Evolutionary conservation across 2,888 invertebrate species (phyloP).

Genomic region (Ennomos quercinarius): DNA sequence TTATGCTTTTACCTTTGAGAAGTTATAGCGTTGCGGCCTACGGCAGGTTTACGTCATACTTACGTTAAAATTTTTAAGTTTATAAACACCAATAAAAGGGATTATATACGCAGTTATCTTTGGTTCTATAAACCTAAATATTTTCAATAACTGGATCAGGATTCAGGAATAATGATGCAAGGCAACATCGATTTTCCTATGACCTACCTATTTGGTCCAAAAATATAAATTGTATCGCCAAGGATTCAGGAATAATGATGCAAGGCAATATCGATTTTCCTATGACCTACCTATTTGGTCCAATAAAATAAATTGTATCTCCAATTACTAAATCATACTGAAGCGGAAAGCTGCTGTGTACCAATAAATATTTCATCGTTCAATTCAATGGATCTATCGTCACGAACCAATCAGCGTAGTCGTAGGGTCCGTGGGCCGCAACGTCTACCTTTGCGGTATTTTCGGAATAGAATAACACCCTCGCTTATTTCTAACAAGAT

Average conservation of each 20-base stretch:
- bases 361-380: slow-evolving; percentile 48
- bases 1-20: slow-evolving; percentile 30
- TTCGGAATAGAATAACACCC: slow-evolving; percentile 46
- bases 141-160: slow-evolving; percentile 10
- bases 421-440: slow-evolving; percentile 25
- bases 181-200: not conserved
- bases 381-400: slow-evolving; percentile 36
- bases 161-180: slow-evolving; percentile 2
- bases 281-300: slow-evolving; percentile 12
- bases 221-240: slow-evolving; percentile 16
- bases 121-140: not conserved
- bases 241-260: no score
- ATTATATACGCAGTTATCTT: slow-evolving; percentile 1
- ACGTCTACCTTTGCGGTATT: slow-evolving; percentile 37
- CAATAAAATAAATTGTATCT: slow-evolving; percentile 18
- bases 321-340: slow-evolving; percentile 10
- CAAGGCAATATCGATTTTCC: not conserved
- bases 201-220: slow-evolving; percentile 15
- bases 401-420: slow-evolving; percentile 24
- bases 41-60: slow-evolving; percentile 33
- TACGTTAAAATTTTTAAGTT: slow-evolving; percentile 31
- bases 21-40: slow-evolving; percentile 25
- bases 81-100: slow-evolving; percentile 15
- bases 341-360: slow-evolving; percentile 5
- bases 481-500: slow-evolving; percentile 38